Evolutionary conservation across 2,797 vertebrate species (phyloP), one percentile per base, ranked within the genome.

Genomic region (Setipinna tenuifilis): DNA sequence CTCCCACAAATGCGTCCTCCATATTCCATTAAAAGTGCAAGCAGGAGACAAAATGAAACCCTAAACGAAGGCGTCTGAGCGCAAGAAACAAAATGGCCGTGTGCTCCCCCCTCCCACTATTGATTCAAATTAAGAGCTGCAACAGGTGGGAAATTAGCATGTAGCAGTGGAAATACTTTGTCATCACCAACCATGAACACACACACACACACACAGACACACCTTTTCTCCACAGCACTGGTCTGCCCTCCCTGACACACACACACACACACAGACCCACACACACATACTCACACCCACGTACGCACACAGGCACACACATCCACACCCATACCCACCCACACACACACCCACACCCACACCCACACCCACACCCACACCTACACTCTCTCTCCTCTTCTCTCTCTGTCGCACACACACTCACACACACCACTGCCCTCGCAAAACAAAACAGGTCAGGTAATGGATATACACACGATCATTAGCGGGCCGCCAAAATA

Each of bases 51-150:
- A 31, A 85, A 83, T 84, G 54, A 85, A 89, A 85, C 80, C 41
- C 19, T 50, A 88, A 87, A 83, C 48, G 31, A 16, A 88, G 12
- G 54, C 10, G 82, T 65, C 68, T 48, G 41, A 87, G 83, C 62
- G 57, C 71, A 11, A 61, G 41, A 50, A 50, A 7, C 61, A 58
- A 6, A 23, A 59, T 14, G 85, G 75, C 83, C 25, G 83, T 54
- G 17, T 82, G 84, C 35, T 54, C n/a, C 9, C n/a, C 4, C 28
- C 28, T 54, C 85, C 85, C 80, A 81, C 50, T 86, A 85, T 85
- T 87, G 86, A 88, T 85, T 83, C 17, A 80, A 89, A 89, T 84
- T 62, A 59, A 62, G 25, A 58, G 21, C 23, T 83, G 85, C 89
- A 59, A 84, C 35, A 59, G 78, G 14, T 6, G 59, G 25, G 62